Percentiles rank a stretch among this genome's conserved stretches.
Evolutionary conservation across 2,888 invertebrate species (phyloP).

Genomic region (Coelogynopora nodosa): DNA sequence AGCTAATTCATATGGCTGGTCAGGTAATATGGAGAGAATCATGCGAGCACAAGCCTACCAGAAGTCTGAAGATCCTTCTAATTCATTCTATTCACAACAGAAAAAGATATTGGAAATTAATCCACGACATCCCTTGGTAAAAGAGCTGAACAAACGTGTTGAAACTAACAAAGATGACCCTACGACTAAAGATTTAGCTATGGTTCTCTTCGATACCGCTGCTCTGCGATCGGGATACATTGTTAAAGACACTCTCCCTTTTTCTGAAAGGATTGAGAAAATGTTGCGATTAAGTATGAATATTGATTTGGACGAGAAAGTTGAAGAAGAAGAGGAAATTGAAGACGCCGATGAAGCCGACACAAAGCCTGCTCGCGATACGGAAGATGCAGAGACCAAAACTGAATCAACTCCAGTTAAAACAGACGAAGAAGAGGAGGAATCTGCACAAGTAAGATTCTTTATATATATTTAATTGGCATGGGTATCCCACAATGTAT

Average conservation of each 20-base stretch:
- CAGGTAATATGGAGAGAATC: constrained; percentile 96
- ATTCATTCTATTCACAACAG: constrained; percentile 48
- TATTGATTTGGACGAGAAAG: constrained; percentile 51
- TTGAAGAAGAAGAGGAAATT: constrained; percentile 37
- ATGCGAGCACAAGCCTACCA: constrained; percentile 86
- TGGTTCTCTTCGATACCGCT: constrained; percentile 73
- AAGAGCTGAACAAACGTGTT: constrained; percentile 80
- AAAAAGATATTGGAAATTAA: constrained; percentile 96
- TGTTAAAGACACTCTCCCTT: constrained; percentile 78
- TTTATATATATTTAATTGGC: not conserved
- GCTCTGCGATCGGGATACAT: constrained; percentile 88
- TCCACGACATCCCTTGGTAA: constrained; percentile 89
- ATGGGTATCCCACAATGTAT: too few relatives aligned
- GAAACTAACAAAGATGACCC: constrained; percentile 66
- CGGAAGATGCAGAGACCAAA: not conserved
- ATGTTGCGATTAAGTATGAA: constrained; percentile 70
- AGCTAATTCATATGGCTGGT: constrained; percentile 94
- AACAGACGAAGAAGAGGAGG: constrained; percentile 17
- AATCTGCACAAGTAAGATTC: not conserved
- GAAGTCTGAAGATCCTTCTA: constrained; percentile 79
- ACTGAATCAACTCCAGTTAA: not conserved
- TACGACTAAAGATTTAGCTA: constrained; percentile 76
- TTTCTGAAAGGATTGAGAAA: constrained; percentile 82
- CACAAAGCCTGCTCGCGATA: not conserved
- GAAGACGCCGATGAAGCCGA: constrained; percentile 33